Evolutionary conservation across 2,888 invertebrate genomes (phyloP).

Genomic region (Tortrix viridana): DNA sequence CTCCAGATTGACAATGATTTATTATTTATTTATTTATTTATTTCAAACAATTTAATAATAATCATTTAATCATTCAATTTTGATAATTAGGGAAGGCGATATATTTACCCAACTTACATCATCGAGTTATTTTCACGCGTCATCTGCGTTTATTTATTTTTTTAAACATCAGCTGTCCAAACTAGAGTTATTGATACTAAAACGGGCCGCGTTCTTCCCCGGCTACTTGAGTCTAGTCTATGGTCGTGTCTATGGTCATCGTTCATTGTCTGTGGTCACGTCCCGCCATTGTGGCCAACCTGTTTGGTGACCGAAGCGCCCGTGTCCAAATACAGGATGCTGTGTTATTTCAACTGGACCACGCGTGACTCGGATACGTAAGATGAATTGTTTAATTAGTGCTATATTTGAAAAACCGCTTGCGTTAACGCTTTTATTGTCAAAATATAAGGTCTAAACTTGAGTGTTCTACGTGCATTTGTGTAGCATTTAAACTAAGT

Average conservation of each 20-base stretch:
- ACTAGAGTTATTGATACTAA: slow-evolving; percentile 58
- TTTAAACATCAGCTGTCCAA: slow-evolving; percentile 58
- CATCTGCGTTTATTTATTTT: slow-evolving; percentile 32
- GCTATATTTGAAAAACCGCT: slow-evolving; percentile 39
- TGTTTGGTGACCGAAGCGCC: slow-evolving; percentile 57
- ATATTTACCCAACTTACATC: background rate
- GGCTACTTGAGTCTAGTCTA: slow-evolving; percentile 40
- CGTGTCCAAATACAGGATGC: slow-evolving; percentile 69
- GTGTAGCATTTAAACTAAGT: too few species aligned
- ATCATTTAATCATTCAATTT: too few species aligned
- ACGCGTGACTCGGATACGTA: slow-evolving; percentile 57
- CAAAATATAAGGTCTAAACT: too few species aligned
- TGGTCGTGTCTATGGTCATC: slow-evolving; percentile 56
- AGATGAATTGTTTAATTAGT: slow-evolving; percentile 62
- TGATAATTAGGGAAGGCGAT: too few species aligned
- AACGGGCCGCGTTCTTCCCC: slow-evolving; percentile 44
- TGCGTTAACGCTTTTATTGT: too few species aligned
- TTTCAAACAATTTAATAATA: too few species aligned
- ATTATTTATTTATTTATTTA: too few species aligned
- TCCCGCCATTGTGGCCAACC: slow-evolving; percentile 56
- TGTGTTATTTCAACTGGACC: slow-evolving; percentile 81
- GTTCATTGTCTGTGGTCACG: slow-evolving; percentile 59
- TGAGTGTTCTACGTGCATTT: too few species aligned
- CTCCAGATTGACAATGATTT: too few species aligned
- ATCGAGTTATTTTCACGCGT: slow-evolving; percentile 12